These are phyloP conservation scores for Penaeus chinensis DNA, from an alignment of 1,140 invertebrate species.

Conservation along the genomic window DNA sequence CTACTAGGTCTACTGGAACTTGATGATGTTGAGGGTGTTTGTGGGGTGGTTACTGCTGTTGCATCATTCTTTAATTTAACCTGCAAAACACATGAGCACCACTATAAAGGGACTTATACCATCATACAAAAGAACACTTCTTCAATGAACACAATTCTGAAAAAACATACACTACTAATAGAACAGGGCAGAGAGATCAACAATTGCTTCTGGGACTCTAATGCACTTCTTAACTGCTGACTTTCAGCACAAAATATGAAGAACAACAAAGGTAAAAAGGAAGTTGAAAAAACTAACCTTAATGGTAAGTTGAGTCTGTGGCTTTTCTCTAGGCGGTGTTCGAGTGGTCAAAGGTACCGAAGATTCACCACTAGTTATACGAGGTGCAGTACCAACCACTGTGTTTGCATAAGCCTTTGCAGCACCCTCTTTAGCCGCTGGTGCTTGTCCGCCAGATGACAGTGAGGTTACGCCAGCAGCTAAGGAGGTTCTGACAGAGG, in stretches of 20 bases:
- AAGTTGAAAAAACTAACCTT: constrained; percentile 13
- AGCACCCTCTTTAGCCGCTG: too few species aligned
- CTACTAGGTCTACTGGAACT: constrained; percentile 40
- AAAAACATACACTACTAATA: too few species aligned
- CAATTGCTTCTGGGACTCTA: too few species aligned
- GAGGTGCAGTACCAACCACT: background rate
- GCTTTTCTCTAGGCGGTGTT: constrained; percentile 2
- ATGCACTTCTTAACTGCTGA: too few species aligned
- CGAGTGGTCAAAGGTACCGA: background rate
- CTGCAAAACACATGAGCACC: background rate
- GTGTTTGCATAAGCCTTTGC: too few species aligned
- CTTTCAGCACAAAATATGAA: too few species aligned
- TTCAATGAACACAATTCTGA: too few species aligned
- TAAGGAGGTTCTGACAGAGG: too few species aligned
- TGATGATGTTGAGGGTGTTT: constrained; percentile 36
- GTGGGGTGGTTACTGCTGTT: constrained; percentile 4
- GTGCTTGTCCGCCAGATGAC: too few species aligned
- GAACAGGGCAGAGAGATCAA: too few species aligned
- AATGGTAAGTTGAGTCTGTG: background rate
- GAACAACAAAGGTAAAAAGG: too few species aligned
- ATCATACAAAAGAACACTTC: background rate
- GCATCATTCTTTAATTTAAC: constrained; percentile 18
- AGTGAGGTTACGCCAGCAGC: too few species aligned
- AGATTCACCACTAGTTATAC: background rate
- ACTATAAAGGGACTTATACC: background rate